These are phyloP conservation scores for Diabrotica balteata DNA, from an alignment of 2,888 invertebrate species.

Conservation along the genomic window DNA sequence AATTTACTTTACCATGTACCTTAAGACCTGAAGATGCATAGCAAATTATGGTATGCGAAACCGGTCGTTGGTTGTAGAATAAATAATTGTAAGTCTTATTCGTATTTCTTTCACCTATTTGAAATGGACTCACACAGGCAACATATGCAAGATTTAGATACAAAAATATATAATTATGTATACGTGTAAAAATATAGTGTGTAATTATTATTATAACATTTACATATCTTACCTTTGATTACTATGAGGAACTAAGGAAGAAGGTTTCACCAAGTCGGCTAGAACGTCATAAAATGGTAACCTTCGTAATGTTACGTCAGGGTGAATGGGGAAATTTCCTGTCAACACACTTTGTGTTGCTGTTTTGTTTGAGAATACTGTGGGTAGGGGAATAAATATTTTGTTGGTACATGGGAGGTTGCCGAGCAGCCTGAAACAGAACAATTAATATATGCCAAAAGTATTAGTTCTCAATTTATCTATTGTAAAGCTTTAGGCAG, in stretches of 20 bases:
- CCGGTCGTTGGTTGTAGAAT: no score
- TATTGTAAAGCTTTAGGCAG: no score
- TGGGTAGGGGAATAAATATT: constrained; percentile 67
- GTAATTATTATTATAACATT: neutral
- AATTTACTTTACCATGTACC: no score
- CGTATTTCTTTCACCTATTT: no score
- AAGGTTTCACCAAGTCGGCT: constrained; percentile 87
- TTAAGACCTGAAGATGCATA: no score
- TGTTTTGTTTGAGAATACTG: constrained; percentile 46
- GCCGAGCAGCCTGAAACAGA: constrained; percentile 60
- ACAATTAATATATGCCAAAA: no score
- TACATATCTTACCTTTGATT: constrained; percentile 60
- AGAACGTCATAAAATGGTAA: constrained; percentile 92
- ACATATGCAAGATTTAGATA: no score
- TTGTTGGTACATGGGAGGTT: constrained; percentile 64
- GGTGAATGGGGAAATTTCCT: constrained; percentile 79
- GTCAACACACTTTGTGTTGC: constrained; percentile 54
- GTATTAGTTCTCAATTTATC: no score
- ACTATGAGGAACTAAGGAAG: constrained; percentile 77
- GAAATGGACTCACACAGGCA: no score
- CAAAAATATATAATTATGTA: neutral
- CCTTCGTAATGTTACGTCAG: constrained; percentile 90
- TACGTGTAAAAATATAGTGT: neutral
- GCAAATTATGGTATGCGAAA: no score
- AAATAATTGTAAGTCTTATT: no score